Evolutionary conservation across 2,888 invertebrate genomes (phyloP), one percentile per base, ranked within the genome.

Genomic region (Melanargia galathea): DNA sequence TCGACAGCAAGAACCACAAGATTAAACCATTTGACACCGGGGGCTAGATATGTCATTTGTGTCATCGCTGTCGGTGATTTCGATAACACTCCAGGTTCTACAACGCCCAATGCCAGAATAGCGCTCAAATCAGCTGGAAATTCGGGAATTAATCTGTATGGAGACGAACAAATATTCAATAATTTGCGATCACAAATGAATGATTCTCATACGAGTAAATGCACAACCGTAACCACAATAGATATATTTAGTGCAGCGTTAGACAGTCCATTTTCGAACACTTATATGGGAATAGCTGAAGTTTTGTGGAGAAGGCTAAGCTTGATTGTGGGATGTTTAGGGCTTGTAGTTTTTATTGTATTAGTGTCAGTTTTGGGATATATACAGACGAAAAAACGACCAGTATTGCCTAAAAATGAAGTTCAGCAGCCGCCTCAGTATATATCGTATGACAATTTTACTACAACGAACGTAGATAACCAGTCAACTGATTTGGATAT

Each of bases 281-380:
- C 95, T 22, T 94, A 94, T 24, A 93, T 94, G 83, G 93, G 93
- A 48, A 93, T 95, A 49, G 94, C 94, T 70, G 96, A 95, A 66
- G 94, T 97, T 76, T 90, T 97, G 43, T 96, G 96, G 4, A 92
- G 97, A 65, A 93, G 97, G 70, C 92, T 97, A 62, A 97, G 97
- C 33, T 93, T 97, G 70, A 96, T 97, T 73, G 95, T 97, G 62
- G 97, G 97, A 58, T 95, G 96, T 80, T 96, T 97, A 92, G 97
- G 97, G 60, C 95, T 96, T 76, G 93, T 97, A 66, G 96, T 97
- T 56, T 97, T 97, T 79, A 93, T 97, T 59, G 94, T 96, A 26
- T 92, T 97, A 76, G 95, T 97, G 62, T 96, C 96, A n/a, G 94
- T 95, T 51, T 92, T 97, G 69, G 96, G 96, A 26, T 97, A 96